Evolutionary conservation across 2,888 invertebrate genomes (phyloP).

Genomic region (Margaritifera margaritifera): DNA sequence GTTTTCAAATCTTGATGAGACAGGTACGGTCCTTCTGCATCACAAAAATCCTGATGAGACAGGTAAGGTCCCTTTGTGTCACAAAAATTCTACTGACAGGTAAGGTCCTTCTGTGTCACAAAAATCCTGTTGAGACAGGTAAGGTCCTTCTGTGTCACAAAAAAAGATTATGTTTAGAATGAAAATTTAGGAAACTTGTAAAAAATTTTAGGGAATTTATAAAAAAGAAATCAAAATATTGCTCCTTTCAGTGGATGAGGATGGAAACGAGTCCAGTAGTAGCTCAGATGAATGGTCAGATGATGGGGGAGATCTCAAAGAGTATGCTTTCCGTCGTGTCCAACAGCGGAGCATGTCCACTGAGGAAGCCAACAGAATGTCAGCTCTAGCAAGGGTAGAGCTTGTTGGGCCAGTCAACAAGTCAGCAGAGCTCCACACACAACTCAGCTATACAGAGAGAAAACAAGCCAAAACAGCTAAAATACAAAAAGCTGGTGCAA

Average conservation of each 20-base stretch:
- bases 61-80: too few species aligned
- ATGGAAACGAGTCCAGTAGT: constrained; percentile 35
- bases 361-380: constrained; percentile 34
- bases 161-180: too few species aligned
- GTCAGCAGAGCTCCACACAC: constrained; percentile 59
- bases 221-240: not conserved
- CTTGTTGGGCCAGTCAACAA: constrained; percentile 56
- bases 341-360: constrained; percentile 38
- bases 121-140: too few species aligned
- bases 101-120: too few species aligned
- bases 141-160: too few species aligned
- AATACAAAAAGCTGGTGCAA: constrained; percentile 59
- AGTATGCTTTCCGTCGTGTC: constrained; percentile 39
- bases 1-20: too few species aligned
- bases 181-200: too few species aligned
- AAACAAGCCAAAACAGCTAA: constrained; percentile 57
- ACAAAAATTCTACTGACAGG: too few species aligned
- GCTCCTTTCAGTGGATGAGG: constrained; percentile 11
- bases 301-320: constrained; percentile 45
- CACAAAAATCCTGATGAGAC: too few species aligned
- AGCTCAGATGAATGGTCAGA: constrained; percentile 56
- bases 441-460: constrained; percentile 58
- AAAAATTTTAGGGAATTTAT: too few species aligned
- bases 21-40: too few species aligned
- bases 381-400: constrained; percentile 23